Conservation (phyloP, 1,140 invertebrate genomes). For the Lasaia peninsularis region DNA sequence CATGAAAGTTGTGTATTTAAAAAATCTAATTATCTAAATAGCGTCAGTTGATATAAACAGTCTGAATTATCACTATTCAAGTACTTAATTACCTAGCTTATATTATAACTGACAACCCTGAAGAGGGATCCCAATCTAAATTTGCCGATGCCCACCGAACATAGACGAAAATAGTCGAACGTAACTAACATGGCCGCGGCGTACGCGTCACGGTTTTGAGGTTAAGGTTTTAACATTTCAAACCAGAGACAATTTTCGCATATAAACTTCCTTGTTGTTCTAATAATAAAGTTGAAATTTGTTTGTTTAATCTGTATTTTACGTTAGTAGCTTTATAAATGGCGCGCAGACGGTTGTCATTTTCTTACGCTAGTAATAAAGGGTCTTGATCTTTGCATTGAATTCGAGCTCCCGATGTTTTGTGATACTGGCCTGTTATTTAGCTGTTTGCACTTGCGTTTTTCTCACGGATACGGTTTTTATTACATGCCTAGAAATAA, state of each 20-base stretch:
- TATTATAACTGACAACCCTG: neutral
- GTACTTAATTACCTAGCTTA: too few species aligned
- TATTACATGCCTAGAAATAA: conserved; percentile 4
- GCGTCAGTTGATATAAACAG: too few species aligned
- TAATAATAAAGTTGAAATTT: conserved; percentile 36
- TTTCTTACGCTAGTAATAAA: conserved; percentile 55
- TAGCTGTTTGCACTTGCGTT: conserved; percentile 27
- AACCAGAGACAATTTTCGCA: conserved; percentile 32
- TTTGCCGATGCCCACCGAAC: conserved; percentile 34
- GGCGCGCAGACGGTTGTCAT: conserved; percentile 54
- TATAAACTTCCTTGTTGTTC: conserved; percentile 14
- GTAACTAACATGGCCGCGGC: conserved; percentile 52
- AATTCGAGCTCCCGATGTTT: conserved; percentile 46
- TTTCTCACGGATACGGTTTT: conserved; percentile 46
- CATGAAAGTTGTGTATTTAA: too few species aligned
- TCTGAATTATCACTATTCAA: too few species aligned
- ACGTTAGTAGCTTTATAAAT: conserved; percentile 39
- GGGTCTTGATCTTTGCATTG: conserved; percentile 74
- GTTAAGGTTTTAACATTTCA: conserved; percentile 74
- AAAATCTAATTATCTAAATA: too few species aligned
- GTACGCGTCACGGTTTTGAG: conserved; percentile 69
- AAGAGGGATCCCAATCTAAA: conserved; percentile 14
- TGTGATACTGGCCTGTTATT: conserved; percentile 29
- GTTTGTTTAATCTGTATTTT: conserved; percentile 19
- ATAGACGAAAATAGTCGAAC: conserved; percentile 49